Conservation (phyloP, 92 coral and sea anemone genomes). For the Micromussa lordhowensis region DNA sequence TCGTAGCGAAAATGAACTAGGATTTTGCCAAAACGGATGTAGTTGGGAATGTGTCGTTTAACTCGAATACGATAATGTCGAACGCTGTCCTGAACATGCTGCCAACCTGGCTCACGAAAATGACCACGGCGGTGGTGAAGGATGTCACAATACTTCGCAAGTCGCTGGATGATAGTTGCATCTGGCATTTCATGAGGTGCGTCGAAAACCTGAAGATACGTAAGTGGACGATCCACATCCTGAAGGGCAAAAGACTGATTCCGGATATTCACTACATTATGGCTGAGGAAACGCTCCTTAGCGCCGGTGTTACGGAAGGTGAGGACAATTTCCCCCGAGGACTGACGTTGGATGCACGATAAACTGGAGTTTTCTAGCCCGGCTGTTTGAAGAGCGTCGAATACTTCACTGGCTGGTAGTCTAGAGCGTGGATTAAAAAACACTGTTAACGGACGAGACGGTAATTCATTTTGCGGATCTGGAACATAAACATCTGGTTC, state of each 20-base stretch:
- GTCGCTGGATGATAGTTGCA: neutral
- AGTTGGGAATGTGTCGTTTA: neutral
- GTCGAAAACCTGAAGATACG: slow-evolving; percentile 14
- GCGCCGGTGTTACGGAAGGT: neutral
- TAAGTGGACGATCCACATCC: slow-evolving; percentile 23
- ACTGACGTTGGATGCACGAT: neutral
- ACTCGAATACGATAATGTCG: neutral
- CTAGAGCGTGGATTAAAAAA: neutral
- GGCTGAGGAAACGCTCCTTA: neutral
- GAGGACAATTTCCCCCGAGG: neutral
- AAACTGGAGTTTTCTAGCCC: neutral
- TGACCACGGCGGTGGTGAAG: too few relatives aligned
- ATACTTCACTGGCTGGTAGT: neutral
- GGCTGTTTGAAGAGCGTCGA: neutral
- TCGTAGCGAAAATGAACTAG: neutral
- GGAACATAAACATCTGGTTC: neutral
- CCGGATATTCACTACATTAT: neutral
- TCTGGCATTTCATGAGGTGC: slow-evolving; percentile 36
- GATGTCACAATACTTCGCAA: slow-evolving; percentile 1
- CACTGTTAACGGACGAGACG: neutral
- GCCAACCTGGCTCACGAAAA: neutral
- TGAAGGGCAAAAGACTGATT: neutral
- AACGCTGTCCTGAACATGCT: neutral
- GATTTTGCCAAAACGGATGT: slow-evolving; percentile 14
- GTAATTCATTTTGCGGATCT: neutral